Base-by-base conservation (phyloP, 2,797 vertebrate species). In the Cyprinella venusta region DNA sequence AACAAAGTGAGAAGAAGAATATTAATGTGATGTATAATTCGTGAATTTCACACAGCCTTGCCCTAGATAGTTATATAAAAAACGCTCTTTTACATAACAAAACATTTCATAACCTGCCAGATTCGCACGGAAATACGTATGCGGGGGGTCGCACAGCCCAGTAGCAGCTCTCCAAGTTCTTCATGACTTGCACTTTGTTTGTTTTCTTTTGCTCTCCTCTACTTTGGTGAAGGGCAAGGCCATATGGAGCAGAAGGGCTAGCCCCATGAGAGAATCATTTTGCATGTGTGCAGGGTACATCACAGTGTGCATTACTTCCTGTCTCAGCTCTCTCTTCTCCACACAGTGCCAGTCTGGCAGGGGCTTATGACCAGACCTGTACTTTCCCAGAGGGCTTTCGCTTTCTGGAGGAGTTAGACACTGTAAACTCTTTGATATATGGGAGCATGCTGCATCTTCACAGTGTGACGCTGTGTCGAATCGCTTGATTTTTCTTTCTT, bases 91-190 rank as follows among this genome's bases (percentile, higher is more conserved):
- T 93, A 91, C 84, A 68, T 91, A 92, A 92, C 85, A 89, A 88
- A 89, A 79, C 82, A 89, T 93, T 93, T 92, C 91, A 81, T 93
- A 92, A 94, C 90, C 90, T 86, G 86, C 81, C 89, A 93, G 91
- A 91, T 91, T 91, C 86, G 85, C 38, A 65, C 81, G 45, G 86
- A 87, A 40, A 87, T 54, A 75, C 45, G 26, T 8, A 19, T 33
- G 26, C 18, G 33, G 48, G 71, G n/a, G 69, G 30, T 36, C 56
- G 18, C 4, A 18, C 78, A 45, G 80, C 61, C 63, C 84, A 79
- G 74, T 67, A 52, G 72, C 45, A 40, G 36, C 18, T 8, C 50
- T 80, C 40, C n/a, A 19, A 19, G 38, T 67, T 79, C 80, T 50
- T 70, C 69, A 83, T 81, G 74, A 84, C 86, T 79, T 81, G 67